Base-by-base conservation (phyloP, 2,797 vertebrate species). In the Toxotes lorentzi region DNA sequence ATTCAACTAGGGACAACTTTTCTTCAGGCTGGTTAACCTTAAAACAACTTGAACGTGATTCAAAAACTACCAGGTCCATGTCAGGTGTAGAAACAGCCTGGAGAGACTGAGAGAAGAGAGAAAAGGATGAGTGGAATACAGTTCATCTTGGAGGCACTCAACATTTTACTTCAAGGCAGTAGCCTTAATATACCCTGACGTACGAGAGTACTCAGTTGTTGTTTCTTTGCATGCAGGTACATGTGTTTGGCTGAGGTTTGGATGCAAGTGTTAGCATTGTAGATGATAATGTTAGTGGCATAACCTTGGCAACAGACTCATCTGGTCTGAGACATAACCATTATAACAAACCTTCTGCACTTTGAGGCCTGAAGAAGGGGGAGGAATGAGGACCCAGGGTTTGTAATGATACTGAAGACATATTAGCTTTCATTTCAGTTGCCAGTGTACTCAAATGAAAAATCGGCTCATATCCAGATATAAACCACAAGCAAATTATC, bases 291-390 rank as follows among this genome's bases (percentile, higher is more conserved):
- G 73, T 80, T 47, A 27, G 23, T 65, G 80, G 58, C 53, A 24
- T 63, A 66, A 82, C 75, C 62, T 75, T 85, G 72, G 65, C 74
- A 60, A 68, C 24, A n/a, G 48, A 78, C 67, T 87, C 91, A 88
- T 91, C 85, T 87, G 30, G 61, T 71, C 56, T 59, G 64, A 80
- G 82, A 83, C 76, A 85, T 79, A 68, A 63, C 48, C 68, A 41
- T 23, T 10, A 21, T 48, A 50, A n/a, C n/a, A n/a, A 75, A 75
- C 40, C 14, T 48, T 70, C 57, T 73, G 51, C 17, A 2, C 74
- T 68, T 68, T 19, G 47, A 75, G 21, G 51, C 51, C 58, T 43
- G 43, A 48, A 41, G 48, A 80, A 61, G 57, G 9, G 17, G 73
- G 54, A 68, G 27, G 34, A 74, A 60, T 47, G 34, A 64, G 30